A percentile compares a stretch with the other conserved stretches of the same genome.
These are phyloP conservation scores for Zalophus californianus DNA, from an alignment of 2,797 vertebrate genomes.

Conservation along the genomic window DNA sequence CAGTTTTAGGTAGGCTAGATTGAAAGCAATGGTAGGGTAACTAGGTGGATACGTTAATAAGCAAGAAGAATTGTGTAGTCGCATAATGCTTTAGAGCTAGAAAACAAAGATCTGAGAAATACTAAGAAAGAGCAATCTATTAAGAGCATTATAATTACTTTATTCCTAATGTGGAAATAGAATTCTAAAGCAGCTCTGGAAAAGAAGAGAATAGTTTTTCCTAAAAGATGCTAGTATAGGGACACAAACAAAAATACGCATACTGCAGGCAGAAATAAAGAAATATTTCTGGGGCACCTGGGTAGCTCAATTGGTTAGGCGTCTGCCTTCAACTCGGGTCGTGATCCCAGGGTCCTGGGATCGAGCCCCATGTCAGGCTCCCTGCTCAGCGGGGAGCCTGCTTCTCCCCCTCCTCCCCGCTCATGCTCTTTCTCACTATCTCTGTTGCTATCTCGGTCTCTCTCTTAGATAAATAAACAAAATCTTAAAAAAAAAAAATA, in stretches of 20 bases:
- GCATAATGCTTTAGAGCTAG: not conserved
- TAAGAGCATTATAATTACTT: not conserved
- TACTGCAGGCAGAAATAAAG: not conserved
- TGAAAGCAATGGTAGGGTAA: not conserved
- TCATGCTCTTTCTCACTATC: no score
- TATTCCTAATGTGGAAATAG: not conserved
- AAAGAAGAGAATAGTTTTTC: not conserved
- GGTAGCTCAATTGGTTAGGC: no score
- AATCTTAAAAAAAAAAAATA: no score
- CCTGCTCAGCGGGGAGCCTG: no score
- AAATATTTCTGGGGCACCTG: not conserved
- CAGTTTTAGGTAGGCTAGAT: not conserved
- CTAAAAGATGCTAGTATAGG: not conserved
- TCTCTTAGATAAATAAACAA: no score
- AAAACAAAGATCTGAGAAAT: slow-evolving; percentile 38
- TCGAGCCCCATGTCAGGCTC: no score
- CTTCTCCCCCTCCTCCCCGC: no score
- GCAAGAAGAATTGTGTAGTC: not conserved
- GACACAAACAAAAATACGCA: not conserved
- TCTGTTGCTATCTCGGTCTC: no score
- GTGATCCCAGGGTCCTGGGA: no score
- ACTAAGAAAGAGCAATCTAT: not conserved
- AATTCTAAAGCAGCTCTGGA: not conserved
- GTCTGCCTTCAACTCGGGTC: no score
- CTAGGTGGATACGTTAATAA: not conserved